Evolutionary conservation across 1,140 invertebrate species (phyloP).

Genomic region (Lepidurus couesii): DNA sequence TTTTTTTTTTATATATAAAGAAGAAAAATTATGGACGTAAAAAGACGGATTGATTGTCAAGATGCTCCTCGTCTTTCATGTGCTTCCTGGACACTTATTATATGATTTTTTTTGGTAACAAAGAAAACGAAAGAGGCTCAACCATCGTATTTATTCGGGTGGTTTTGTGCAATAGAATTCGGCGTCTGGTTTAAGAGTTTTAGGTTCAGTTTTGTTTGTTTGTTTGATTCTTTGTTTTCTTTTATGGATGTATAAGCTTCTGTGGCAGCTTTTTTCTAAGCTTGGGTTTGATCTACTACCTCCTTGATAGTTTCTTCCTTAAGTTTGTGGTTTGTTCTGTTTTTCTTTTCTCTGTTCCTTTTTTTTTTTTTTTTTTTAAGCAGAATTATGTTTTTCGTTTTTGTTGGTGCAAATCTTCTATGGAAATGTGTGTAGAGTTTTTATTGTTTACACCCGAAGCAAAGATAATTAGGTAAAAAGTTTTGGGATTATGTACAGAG

Average conservation of each 20-base stretch:
- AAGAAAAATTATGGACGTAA: neutral
- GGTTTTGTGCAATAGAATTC: conserved; percentile 2
- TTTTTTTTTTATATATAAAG: neutral
- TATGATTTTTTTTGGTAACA: neutral
- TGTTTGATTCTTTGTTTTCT: neutral
- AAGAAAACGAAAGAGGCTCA: neutral
- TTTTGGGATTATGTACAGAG: conserved; percentile 6
- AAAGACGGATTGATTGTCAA: neutral
- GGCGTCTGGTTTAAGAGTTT: neutral
- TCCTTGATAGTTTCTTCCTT: neutral
- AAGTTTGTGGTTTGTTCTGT: neutral
- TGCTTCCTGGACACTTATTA: conserved; percentile 9
- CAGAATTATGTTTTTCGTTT: neutral
- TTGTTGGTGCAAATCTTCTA: neutral
- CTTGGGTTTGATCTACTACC: conserved; percentile 14
- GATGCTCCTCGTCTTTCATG: conserved; percentile 14
- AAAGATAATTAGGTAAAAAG: neutral
- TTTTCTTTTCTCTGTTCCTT: neutral
- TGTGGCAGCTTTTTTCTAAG: conserved; percentile 7
- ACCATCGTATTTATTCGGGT: neutral
- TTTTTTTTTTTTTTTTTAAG: neutral
- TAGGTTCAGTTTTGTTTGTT: neutral
- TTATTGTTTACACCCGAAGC: neutral
- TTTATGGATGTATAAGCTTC: neutral
- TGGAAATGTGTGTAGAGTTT: neutral